phyloP scores from a whole-genome alignment of 2,113 vertebrate species.

The Limnothrissa miodon region DNA sequence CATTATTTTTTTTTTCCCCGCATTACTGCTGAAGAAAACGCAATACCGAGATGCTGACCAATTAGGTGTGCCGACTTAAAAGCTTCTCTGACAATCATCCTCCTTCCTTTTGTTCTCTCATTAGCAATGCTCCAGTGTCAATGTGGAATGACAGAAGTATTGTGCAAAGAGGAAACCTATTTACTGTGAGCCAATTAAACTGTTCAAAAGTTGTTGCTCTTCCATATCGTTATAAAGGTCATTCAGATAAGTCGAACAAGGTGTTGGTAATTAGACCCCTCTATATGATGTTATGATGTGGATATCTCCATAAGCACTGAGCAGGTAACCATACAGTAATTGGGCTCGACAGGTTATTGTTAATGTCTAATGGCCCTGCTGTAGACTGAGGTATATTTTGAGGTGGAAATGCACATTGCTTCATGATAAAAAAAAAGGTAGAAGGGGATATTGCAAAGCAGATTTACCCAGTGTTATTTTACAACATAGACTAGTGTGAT shows the following conservation, averaged over 20 bases:
- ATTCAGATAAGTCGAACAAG: not conserved
- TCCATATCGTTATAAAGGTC: not conserved
- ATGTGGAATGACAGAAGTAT: not conserved
- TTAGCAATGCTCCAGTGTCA: not conserved
- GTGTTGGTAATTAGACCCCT: not conserved
- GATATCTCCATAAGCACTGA: not conserved
- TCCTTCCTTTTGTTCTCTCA: not conserved
- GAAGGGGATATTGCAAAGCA: not conserved
- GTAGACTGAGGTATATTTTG: not conserved
- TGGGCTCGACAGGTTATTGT: not conserved
- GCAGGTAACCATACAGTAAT: not conserved
- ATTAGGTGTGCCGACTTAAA: not conserved
- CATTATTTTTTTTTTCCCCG: not conserved
- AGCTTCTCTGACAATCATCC: not conserved
- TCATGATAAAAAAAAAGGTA: not conserved
- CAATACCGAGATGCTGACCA: not conserved
- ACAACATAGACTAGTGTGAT: not conserved
- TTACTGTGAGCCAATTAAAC: not conserved
- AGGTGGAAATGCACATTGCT: not conserved
- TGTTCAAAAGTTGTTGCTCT: constrained; percentile 7
- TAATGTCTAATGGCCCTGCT: not conserved
- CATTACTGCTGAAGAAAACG: not conserved
- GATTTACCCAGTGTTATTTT: too few species aligned
- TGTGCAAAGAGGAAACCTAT: not conserved
- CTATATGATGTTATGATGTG: not conserved